phyloP scores from a whole-genome alignment of 2,888 invertebrate genomes.

The Hermaeophaga mercurialis region DNA sequence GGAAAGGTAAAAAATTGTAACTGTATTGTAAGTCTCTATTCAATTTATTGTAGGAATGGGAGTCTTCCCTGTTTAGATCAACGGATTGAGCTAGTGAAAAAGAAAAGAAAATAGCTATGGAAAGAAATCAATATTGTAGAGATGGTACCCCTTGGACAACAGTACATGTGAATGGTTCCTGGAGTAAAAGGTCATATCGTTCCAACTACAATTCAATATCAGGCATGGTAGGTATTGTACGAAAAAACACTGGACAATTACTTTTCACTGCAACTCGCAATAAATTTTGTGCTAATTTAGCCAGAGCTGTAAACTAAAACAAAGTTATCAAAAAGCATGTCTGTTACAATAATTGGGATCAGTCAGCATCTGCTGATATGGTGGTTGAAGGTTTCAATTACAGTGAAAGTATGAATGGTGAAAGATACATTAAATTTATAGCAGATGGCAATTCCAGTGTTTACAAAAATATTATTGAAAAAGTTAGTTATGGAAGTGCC shows the following conservation, averaged over 20 bases:
- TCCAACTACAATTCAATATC: slow-evolving; percentile 37
- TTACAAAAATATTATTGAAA: slow-evolving; percentile 24
- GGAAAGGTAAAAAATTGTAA: slow-evolving; percentile 17
- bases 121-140: slow-evolving; percentile 20
- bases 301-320: slow-evolving; percentile 23
- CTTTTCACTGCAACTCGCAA: slow-evolving; percentile 37
- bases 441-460: slow-evolving; percentile 38
- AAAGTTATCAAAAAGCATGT: slow-evolving; percentile 6
- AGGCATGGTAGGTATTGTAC: slow-evolving; percentile 38
- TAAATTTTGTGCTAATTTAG: slow-evolving; percentile 38
- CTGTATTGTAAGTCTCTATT: too few species aligned
- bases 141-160: slow-evolving; percentile 38
- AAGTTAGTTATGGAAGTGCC: slow-evolving; percentile 36
- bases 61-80: slow-evolving; percentile 5
- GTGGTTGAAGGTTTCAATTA: slow-evolving; percentile 34
- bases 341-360: slow-evolving; percentile 39
- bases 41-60: slow-evolving; percentile 23
- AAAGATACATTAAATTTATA: slow-evolving; percentile 30
- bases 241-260: slow-evolving; percentile 30
- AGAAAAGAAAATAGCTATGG: slow-evolving; percentile 28
- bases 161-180: slow-evolving; percentile 40
- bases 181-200: slow-evolving; percentile 39
- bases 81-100: not conserved
- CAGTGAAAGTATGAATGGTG: slow-evolving; percentile 31
- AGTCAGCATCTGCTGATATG: slow-evolving; percentile 36